Evolutionary conservation across 1,140 invertebrate genomes (phyloP).

Genomic region (Pogonomyrmex barbatus): DNA sequence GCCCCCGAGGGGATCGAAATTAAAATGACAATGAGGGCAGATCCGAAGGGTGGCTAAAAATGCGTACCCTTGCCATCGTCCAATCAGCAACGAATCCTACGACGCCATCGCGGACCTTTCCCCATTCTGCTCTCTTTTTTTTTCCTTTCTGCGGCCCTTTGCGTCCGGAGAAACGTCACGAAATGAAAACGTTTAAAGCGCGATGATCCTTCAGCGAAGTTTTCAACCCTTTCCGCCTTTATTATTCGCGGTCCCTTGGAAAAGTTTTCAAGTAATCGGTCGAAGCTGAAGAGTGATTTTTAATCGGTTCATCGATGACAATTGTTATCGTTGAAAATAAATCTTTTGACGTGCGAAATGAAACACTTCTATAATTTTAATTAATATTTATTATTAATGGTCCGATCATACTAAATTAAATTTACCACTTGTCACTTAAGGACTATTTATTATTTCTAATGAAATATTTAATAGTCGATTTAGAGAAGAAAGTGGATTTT

Average conservation of each 20-base stretch:
- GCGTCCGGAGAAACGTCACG: slow-evolving; percentile 54
- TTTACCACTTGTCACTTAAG: slow-evolving; percentile 9
- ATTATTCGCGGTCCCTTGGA: background rate
- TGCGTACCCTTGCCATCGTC: slow-evolving; percentile 80
- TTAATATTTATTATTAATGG: slow-evolving; percentile 46
- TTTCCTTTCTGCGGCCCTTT: slow-evolving; percentile 46
- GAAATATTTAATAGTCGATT: background rate
- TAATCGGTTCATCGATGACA: background rate
- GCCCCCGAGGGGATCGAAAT: slow-evolving; percentile 82
- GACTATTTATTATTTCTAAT: slow-evolving; percentile 7
- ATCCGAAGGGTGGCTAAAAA: slow-evolving; percentile 85
- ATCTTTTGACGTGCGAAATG: slow-evolving; percentile 25
- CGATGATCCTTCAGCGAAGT: slow-evolving; percentile 68
- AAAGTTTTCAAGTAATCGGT: slow-evolving; percentile 40
- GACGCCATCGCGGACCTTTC: slow-evolving; percentile 82
- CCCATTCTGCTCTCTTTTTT: slow-evolving; percentile 47
- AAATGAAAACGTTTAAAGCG: slow-evolving; percentile 76
- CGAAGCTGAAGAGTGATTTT: slow-evolving; percentile 16
- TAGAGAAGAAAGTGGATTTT: background rate
- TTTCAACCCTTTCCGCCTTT: slow-evolving; percentile 64
- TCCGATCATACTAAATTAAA: background rate
- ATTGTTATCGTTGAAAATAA: slow-evolving; percentile 32
- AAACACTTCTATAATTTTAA: slow-evolving; percentile 26
- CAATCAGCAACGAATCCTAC: slow-evolving; percentile 82
- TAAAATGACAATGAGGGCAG: slow-evolving; percentile 86